Evolutionary conservation across 2,888 invertebrate species (phyloP), one percentile per base, ranked within the genome.

Genomic region (Clanis bilineata): DNA sequence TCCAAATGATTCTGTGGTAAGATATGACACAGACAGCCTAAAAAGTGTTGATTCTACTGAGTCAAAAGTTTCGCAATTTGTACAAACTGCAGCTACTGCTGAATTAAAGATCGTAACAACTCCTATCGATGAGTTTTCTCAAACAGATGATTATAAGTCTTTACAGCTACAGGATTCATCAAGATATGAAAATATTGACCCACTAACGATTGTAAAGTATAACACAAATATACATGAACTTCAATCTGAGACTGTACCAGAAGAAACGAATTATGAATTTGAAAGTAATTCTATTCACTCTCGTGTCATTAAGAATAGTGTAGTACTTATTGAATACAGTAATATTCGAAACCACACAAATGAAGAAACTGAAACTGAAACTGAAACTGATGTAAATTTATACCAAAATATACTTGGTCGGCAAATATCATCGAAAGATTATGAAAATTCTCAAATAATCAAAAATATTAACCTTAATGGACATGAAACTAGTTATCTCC

Each of bases 131-230:
- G 67, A 68, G 58, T 63, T 66, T 15, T 59, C 63, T 63, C 78
- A 83, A 68, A 90, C 90, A 28, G 90, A 90, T 67, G 89, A 90
- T 72, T 88, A 86, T 62, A 90, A 90, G 69, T 86, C 80, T 58
- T 75, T 82, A 73, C 83, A 83, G 63, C 72, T 88, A 63, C 73
- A 67, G n/a, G 70, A 73, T 36, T 68, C 71, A 64, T 61, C 64
- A 18, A 63, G 58, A 51, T 18, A 65, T 54, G 45, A 32, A 12
- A 23, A 22, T 38, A 7, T 18, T 9, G 38, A 54, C 22, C n/a
- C 18, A 15, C n/a, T 36, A 15, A 21, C 22, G 10, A 25, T 10
- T 41, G 0, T 43, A 21, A 15, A 23, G 23, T 36, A 55, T 15
- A 43, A 43, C 38, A 10, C 45, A 5, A n/a, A 58, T 15, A 32